Evolutionary conservation across 2,797 vertebrate genomes (phyloP), one percentile per base, ranked within the genome.

Genomic region (Oophaga sylvatica): DNA sequence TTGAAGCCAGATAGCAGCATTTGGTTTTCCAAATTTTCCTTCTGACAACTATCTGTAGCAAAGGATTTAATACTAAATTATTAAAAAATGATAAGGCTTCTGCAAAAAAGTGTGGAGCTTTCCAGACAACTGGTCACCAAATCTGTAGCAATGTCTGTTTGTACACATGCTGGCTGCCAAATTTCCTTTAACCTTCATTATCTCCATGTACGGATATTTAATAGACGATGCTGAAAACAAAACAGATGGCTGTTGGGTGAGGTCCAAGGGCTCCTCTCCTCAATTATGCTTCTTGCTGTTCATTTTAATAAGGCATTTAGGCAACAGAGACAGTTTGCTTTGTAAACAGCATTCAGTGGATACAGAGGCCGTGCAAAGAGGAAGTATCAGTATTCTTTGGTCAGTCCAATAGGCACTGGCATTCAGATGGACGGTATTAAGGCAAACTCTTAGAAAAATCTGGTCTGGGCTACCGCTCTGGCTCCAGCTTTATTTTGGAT

Each of bases 201-300:
- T 35, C 56, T 35, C 56, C 84, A 60, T 90, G 90, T 85, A 87
- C 85, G 88, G 67, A 83, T 90, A 63, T 87, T 92, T 92, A 91
- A 62, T 81, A 86, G 67, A 87, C 87, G 65, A 90, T 83, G 78
- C 67, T 90, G 65, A 91, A 88, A 87, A 60, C 87, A 77, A 89
- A 31, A 87, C 88, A 92, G 84, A 90, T 91, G 91, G 76, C 78
- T 31, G 53, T 84, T 91, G 89, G 87, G 91, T 20, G 35, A 0
- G 60, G 81, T 87, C 82, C 87, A 87, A 85, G 62, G 85, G 87
- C 87, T 87, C 67, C 65, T 17, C 87, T 86, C 85, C 10, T 63
- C 82, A 56, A 79, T 91, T 83, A 76, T 53, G 63, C 90, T 77
- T 12, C 67, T 85, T n/a, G 65, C 67, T 88, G 87, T 81, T 81